phyloP scores from a whole-genome alignment of 23 tunicate species.

The Oikopleura dioica region DNA sequence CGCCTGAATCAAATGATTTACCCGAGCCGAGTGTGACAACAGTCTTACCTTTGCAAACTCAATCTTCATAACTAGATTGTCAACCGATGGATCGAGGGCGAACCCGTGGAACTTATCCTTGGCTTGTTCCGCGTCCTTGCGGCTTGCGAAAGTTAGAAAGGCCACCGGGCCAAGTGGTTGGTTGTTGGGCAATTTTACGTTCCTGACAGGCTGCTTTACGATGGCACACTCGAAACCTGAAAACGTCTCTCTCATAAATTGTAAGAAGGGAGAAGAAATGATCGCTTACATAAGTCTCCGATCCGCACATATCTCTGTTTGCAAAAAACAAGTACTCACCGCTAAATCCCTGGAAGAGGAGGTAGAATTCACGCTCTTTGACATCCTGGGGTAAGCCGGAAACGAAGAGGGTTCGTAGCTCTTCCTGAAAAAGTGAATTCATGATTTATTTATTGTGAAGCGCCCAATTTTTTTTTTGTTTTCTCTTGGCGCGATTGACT shows the following conservation, averaged over 20 bases:
- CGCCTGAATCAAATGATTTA: too few relatives aligned
- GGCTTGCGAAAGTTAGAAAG: neutral
- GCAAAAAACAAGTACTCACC: too few relatives aligned
- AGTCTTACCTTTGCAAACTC: conserved; percentile 13
- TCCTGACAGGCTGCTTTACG: conserved; percentile 5
- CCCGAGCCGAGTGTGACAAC: too few relatives aligned
- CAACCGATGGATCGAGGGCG: neutral
- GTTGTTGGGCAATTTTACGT: too few relatives aligned
- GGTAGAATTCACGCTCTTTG: conserved; percentile 1
- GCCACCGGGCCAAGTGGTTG: conserved; percentile 3
- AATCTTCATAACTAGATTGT: neutral
- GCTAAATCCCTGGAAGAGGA: neutral
- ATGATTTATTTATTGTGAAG: too few relatives aligned
- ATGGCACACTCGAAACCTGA: neutral
- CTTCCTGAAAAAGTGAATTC: conserved; percentile 1
- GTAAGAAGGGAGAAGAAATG: too few relatives aligned
- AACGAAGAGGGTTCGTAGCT: neutral
- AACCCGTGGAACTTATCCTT: conserved; percentile 10
- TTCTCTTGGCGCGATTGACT: too few relatives aligned
- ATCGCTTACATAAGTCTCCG: too few relatives aligned
- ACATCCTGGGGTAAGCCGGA: conserved; percentile 11
- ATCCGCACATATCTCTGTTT: too few relatives aligned
- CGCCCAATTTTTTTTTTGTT: too few relatives aligned
- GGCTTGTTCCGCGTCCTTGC: conserved; percentile 2
- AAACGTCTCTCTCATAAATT: too few relatives aligned